Conservation (phyloP, 2,113 vertebrate genomes). For the Myotis lucifugus region DNA sequence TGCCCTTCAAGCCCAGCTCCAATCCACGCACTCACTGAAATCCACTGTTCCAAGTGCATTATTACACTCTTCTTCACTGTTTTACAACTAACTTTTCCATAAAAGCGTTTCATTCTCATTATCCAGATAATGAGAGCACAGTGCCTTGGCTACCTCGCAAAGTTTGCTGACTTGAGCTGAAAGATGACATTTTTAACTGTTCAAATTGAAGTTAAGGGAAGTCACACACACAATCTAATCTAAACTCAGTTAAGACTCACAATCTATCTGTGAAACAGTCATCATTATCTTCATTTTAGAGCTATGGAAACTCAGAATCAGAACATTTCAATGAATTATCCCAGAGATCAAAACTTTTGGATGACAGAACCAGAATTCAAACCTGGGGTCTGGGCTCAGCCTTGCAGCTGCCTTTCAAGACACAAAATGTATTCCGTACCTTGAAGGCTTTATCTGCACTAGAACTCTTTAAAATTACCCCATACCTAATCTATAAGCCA, state of each 20-base stretch:
- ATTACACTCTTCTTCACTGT: background rate
- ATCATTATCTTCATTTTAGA: background rate
- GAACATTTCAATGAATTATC: background rate
- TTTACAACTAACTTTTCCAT: background rate
- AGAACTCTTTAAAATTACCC: background rate
- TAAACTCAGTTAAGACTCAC: background rate
- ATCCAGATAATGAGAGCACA: background rate
- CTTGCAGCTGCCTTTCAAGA: background rate
- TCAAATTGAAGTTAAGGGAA: background rate
- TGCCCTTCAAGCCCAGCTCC: background rate
- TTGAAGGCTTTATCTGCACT: background rate
- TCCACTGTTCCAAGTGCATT: background rate
- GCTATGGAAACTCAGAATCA: background rate
- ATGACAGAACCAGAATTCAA: background rate
- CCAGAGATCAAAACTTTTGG: background rate
- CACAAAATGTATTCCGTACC: background rate
- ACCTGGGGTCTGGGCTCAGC: background rate
- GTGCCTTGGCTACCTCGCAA: background rate
- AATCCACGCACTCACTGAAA: background rate
- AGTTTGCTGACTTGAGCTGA: background rate
- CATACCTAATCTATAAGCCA: background rate
- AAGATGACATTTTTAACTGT: background rate
- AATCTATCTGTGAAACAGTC: background rate
- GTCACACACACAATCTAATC: background rate
- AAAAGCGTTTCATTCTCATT: background rate